Conservation (phyloP, 2,888 invertebrate genomes). For the Tinea semifulvella region DNA sequence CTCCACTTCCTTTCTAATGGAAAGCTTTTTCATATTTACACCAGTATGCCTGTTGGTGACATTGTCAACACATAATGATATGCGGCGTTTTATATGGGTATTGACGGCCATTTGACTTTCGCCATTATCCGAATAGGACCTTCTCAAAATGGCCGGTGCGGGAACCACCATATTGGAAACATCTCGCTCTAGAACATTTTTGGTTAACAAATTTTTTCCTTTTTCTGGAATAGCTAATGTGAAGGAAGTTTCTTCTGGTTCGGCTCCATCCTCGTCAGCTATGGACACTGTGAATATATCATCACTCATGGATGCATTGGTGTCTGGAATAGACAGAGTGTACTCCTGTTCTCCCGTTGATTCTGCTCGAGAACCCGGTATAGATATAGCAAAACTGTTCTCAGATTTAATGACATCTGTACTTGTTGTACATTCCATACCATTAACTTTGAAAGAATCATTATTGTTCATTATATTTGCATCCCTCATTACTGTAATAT, state of each 20-base stretch:
- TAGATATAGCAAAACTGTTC: slow-evolving; percentile 48
- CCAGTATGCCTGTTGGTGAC: slow-evolving; percentile 31
- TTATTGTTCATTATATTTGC: slow-evolving; percentile 41
- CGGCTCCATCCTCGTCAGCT: slow-evolving; percentile 52
- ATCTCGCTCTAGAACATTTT: slow-evolving; percentile 39
- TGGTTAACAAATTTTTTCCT: slow-evolving; percentile 51
- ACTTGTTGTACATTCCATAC: slow-evolving; percentile 18
- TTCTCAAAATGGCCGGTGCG: slow-evolving; percentile 55
- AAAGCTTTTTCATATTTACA: background rate
- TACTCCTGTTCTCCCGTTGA: slow-evolving; percentile 60
- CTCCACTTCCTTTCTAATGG: slow-evolving; percentile 18
- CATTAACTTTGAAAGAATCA: slow-evolving; percentile 27
- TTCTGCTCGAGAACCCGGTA: slow-evolving; percentile 57
- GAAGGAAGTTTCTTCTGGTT: slow-evolving; percentile 46
- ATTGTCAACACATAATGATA: slow-evolving; percentile 52
- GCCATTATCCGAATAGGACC: slow-evolving; percentile 58
- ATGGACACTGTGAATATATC: slow-evolving; percentile 63
- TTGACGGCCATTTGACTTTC: slow-evolving; percentile 41
- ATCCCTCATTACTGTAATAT: slow-evolving; percentile 69
- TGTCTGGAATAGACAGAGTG: slow-evolving; percentile 59
- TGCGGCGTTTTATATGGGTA: slow-evolving; percentile 47
- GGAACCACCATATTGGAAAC: slow-evolving; percentile 37
- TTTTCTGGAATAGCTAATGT: slow-evolving; percentile 59
- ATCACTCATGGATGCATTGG: slow-evolving; percentile 60
- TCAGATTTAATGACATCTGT: slow-evolving; percentile 33